These are phyloP conservation scores for Cartodere bifasciata DNA, from an alignment of 2,888 invertebrate species.

Conservation along the genomic window DNA sequence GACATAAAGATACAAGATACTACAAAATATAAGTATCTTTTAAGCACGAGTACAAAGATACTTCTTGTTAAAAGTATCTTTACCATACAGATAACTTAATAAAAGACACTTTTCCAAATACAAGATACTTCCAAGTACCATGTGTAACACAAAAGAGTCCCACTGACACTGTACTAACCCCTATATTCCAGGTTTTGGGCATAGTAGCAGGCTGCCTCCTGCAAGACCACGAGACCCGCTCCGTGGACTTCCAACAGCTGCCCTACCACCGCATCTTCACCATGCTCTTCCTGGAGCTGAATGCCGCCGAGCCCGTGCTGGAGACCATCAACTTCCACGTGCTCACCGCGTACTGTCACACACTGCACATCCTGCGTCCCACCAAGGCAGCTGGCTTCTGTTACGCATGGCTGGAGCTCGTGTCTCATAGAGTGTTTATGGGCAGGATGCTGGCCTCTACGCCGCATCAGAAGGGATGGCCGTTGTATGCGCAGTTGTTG, in stretches of 20 bases:
- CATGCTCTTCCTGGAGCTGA: constrained; percentile 92
- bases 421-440: constrained; percentile 93
- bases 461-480: constrained; percentile 93
- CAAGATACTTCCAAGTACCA: too few relatives aligned
- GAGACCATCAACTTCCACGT: constrained; percentile 93
- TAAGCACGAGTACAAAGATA: too few relatives aligned
- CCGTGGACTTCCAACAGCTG: constrained; percentile 86
- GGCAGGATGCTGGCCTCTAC: constrained; percentile 84
- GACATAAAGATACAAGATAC: too few relatives aligned
- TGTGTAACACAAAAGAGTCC: too few relatives aligned
- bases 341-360: constrained; percentile 91
- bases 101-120: too few relatives aligned
- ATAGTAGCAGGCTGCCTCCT: constrained; percentile 91
- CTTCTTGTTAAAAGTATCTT: too few relatives aligned
- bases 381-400: constrained; percentile 91
- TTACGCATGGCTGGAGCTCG: constrained; percentile 96
- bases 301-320: constrained; percentile 82
- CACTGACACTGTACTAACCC: too few relatives aligned
- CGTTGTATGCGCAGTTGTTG: constrained; percentile 91
- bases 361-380: constrained; percentile 85
- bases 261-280: constrained; percentile 96
- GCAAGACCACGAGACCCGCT: constrained; percentile 90
- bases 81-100: too few relatives aligned
- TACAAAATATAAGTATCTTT: too few relatives aligned
- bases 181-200: too few relatives aligned